phyloP scores from a whole-genome alignment of 2,888 invertebrate genomes.

The Diaperis boleti region DNA sequence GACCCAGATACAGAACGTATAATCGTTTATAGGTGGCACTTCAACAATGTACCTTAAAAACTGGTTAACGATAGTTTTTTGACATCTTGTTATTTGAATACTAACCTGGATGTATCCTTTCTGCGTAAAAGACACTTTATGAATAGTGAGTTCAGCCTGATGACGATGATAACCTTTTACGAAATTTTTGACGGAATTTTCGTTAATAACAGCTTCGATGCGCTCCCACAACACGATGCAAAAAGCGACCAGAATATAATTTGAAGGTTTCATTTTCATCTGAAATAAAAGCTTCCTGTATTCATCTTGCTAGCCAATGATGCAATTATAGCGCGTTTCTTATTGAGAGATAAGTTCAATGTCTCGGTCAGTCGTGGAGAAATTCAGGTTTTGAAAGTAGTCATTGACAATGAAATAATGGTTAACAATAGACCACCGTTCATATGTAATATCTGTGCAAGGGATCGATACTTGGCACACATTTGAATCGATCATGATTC shows the following conservation, averaged over 20 bases:
- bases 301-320: neutral
- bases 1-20: conserved; percentile 71
- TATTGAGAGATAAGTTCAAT: conserved; percentile 33
- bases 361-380: conserved; percentile 29
- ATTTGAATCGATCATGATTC: no score
- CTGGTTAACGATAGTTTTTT: conserved; percentile 57
- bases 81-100: neutral
- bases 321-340: conserved; percentile 16
- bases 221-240: conserved; percentile 39
- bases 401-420: conserved; percentile 32
- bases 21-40: conserved; percentile 68
- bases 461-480: neutral
- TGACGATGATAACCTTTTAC: conserved; percentile 35
- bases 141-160: conserved; percentile 61
- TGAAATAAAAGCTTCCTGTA: conserved; percentile 40
- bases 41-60: conserved; percentile 68
- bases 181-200: conserved; percentile 29
- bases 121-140: conserved; percentile 75
- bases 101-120: conserved; percentile 77
- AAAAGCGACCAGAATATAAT: conserved; percentile 28
- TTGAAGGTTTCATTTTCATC: conserved; percentile 45
- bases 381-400: conserved; percentile 25
- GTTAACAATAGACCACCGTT: neutral
- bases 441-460: neutral
- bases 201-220: conserved; percentile 43